Evolutionary conservation across 1,140 invertebrate species (phyloP).

Genomic region (Lamellibrachia luymesi): DNA sequence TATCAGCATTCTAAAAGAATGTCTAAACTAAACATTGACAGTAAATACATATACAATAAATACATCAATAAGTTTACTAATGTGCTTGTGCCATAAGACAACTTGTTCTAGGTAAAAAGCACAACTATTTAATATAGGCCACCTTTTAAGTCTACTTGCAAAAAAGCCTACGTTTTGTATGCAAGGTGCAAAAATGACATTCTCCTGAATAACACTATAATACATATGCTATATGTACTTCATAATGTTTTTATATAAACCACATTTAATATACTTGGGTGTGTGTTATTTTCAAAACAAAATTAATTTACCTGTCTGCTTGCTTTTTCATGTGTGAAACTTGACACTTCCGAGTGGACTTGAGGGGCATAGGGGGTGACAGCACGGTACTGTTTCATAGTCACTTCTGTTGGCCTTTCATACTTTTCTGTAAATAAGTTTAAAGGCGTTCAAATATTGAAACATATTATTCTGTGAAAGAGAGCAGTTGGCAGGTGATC

Average conservation of each 20-base stretch:
- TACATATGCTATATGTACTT: background rate
- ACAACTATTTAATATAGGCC: too few species aligned
- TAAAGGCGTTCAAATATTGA: background rate
- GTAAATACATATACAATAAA: too few species aligned
- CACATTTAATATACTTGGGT: background rate
- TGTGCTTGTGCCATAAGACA: too few species aligned
- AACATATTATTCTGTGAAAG: background rate
- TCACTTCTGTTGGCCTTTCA: background rate
- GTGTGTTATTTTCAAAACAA: background rate
- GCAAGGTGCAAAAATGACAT: too few species aligned
- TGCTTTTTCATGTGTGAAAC: background rate
- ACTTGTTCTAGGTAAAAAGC: too few species aligned
- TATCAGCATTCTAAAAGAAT: too few species aligned
- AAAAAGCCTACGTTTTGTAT: too few species aligned
- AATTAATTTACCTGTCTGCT: background rate
- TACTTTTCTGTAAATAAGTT: background rate
- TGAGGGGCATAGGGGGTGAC: background rate
- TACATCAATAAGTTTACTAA: too few species aligned
- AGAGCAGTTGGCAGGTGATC: background rate
- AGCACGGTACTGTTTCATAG: background rate
- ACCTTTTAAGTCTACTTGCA: too few species aligned
- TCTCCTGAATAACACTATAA: background rate
- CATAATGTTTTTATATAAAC: background rate
- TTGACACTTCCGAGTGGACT: background rate
- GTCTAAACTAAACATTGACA: too few species aligned